Evolutionary conservation across 2,113 vertebrate species (phyloP), one percentile per base, ranked within the genome.

Genomic region (Grallaria varia): DNA sequence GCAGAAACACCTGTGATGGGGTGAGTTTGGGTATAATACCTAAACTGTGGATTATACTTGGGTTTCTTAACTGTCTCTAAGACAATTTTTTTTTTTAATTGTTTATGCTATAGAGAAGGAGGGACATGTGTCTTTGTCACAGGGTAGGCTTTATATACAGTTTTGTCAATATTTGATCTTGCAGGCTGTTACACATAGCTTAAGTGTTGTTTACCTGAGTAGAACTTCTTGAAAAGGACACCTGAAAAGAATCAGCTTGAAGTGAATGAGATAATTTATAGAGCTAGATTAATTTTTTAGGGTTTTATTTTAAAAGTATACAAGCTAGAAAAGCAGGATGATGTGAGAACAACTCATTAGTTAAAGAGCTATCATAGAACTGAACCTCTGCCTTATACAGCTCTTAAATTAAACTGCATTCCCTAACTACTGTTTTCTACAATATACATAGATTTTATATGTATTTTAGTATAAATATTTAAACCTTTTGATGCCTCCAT

Each of bases 401-500:
- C 20, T 75, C 28, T 68, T 78, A 72, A 89, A 81, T 47, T 23
- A 77, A 91, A 67, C 14, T 47, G 5, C 16, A 40, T 66, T 91
- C 28, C 14, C 18, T 90, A 78, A 58, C n/a, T 69, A 45, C 14
- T 59, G 4, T 81, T 93, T 94, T 59, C 47, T 55, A 72, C 78
- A 88, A 49, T 42, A 47, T 30, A 47, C 44, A 35, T 72, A 55
- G 69, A 73, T 50, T 91, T 93, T 75, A 49, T 35, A 52, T 44
- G 27, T 58, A 87, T 87, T 93, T 78, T 28, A 72, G 35, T 63
- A 78, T 58, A 91, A 96, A 89, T 84, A 89, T 93, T 95, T 87
- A 58, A 91, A 63, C n/a, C 21, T 73, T 39, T 68, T 62, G 49
- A 66, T 81, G 59, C 50, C 35, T 66, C 77, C 84, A 89, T 87